A percentile compares a stretch with the other conserved stretches of the same genome.
phyloP scores from a whole-genome alignment of 1,140 invertebrate genomes.

The Ptiloglossa arizonensis region DNA sequence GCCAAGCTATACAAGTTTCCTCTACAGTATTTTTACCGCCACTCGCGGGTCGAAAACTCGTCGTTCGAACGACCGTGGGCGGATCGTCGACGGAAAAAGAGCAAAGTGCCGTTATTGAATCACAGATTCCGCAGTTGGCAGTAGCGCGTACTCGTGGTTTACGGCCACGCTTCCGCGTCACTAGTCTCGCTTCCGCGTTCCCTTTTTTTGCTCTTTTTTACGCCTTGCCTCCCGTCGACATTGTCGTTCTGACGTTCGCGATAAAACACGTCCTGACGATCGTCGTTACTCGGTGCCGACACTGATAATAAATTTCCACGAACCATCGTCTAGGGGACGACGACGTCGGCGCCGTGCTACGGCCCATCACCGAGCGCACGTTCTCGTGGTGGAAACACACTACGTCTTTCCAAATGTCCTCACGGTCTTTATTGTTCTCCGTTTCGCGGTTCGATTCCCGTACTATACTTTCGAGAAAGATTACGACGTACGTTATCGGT shows the following conservation, averaged over 20 bases:
- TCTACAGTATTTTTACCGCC: too few relatives aligned
- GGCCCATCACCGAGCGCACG: too few relatives aligned
- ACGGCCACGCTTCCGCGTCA: conserved; percentile 10
- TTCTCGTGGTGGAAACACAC: conserved; percentile 18
- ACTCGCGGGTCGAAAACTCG: not conserved
- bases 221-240: conserved; percentile 5
- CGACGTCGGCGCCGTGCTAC: not conserved
- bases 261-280: conserved; percentile 58
- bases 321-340: too few relatives aligned
- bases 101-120: conserved; percentile 51
- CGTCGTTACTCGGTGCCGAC: conserved; percentile 37
- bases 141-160: conserved; percentile 15
- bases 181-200: conserved; percentile 10
- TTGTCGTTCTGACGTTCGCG: conserved; percentile 17
- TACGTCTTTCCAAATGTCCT: not conserved
- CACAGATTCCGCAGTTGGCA: conserved; percentile 49
- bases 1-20: too few relatives aligned
- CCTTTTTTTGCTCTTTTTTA: conserved; percentile 39
- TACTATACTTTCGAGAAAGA: too few relatives aligned
- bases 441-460: too few relatives aligned
- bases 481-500: too few relatives aligned
- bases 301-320: conserved; percentile 54
- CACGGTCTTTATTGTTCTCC: too few relatives aligned
- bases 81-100: not conserved
- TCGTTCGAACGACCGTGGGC: not conserved